phyloP scores from a whole-genome alignment of 2,888 invertebrate species.

The Drosophila lutescens region DNA sequence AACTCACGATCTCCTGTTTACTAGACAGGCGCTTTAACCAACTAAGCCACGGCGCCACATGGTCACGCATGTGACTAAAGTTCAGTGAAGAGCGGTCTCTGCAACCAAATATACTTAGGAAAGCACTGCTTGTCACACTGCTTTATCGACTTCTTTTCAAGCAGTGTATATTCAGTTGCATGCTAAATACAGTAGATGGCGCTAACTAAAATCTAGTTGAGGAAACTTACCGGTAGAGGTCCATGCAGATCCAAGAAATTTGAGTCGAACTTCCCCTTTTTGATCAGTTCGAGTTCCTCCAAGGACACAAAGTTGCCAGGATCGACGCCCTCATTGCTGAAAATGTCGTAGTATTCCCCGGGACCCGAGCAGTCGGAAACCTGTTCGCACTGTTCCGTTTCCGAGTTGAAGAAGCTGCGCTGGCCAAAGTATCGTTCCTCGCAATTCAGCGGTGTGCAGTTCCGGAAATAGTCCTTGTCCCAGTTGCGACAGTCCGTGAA shows the following conservation, averaged over 20 bases:
- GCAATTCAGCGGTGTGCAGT: slow-evolving; percentile 86
- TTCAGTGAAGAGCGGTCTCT: not conserved
- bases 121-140: not conserved
- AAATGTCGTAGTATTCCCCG: slow-evolving; percentile 54
- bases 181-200: not conserved
- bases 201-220: no score
- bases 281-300: slow-evolving; percentile 60
- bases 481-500: slow-evolving; percentile 76
- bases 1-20: slow-evolving; percentile 85
- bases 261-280: slow-evolving; percentile 52
- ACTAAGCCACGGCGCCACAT: slow-evolving; percentile 84
- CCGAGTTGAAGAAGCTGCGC: slow-evolving; percentile 85
- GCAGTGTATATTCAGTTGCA: not conserved
- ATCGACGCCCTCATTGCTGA: slow-evolving; percentile 65
- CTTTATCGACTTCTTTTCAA: not conserved
- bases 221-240: not conserved
- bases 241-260: slow-evolving; percentile 47
- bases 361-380: slow-evolving; percentile 41
- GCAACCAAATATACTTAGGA: no score
- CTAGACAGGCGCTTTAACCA: slow-evolving; percentile 85
- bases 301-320: slow-evolving; percentile 53
- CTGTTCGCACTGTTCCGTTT: slow-evolving; percentile 73
- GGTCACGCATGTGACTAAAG: not conserved
- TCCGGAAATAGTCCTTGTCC: slow-evolving; percentile 85
- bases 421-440: slow-evolving; percentile 86